phyloP scores from a whole-genome alignment of 2,888 invertebrate genomes.

The Sisyra nigra region DNA sequence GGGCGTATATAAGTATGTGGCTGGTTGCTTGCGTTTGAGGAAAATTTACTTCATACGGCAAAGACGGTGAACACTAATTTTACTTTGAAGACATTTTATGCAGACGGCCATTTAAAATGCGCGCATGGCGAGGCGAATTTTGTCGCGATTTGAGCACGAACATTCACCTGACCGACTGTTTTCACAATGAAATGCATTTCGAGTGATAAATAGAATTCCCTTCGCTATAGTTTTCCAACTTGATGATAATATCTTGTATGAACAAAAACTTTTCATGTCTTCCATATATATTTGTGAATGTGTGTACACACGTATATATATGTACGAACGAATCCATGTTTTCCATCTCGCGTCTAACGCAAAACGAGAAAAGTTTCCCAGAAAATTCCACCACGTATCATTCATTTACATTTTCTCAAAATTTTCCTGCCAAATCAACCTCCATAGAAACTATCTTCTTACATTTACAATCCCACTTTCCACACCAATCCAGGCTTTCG shows the following conservation, averaged over 20 bases:
- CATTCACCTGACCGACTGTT: slow-evolving; percentile 4
- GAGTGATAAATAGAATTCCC: slow-evolving; percentile 7
- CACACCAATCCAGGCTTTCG: too few relatives aligned
- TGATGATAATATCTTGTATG: slow-evolving; percentile 2
- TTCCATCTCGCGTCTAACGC: background rate
- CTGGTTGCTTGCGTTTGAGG: slow-evolving; percentile 3
- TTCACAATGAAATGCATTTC: slow-evolving; percentile 8
- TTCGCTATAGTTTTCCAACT: slow-evolving; percentile 1
- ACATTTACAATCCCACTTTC: too few relatives aligned
- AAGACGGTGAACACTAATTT: slow-evolving; percentile 8
- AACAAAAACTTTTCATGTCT: background rate
- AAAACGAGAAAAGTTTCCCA: background rate
- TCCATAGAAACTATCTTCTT: too few relatives aligned
- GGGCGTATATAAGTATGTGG: background rate
- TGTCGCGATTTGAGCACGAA: background rate
- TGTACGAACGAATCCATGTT: background rate
- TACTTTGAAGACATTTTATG: slow-evolving; percentile 9
- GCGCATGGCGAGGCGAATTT: background rate
- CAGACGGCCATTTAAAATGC: slow-evolving; percentile 3
- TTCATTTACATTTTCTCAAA: background rate
- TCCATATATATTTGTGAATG: background rate
- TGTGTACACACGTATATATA: background rate
- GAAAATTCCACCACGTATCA: slow-evolving; percentile 1
- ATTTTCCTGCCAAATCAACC: too few relatives aligned
- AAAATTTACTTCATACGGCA: slow-evolving; percentile 6